phyloP scores from a whole-genome alignment of 2,888 invertebrate species.

The Yponomeuta cagnagella region DNA sequence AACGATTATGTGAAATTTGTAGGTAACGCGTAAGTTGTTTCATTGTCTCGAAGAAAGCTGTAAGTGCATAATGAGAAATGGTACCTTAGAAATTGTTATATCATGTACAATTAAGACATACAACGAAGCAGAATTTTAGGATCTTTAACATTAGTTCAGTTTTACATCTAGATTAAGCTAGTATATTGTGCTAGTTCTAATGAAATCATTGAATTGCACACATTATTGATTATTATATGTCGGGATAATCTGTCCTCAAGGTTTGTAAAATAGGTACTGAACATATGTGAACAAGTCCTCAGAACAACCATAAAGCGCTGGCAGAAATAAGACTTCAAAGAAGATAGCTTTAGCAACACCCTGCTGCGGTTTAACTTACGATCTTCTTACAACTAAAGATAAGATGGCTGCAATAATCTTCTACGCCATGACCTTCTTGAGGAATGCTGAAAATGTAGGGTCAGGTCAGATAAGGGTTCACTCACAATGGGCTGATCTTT shows the following conservation, averaged over 20 bases:
- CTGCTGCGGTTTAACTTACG: slow-evolving; percentile 55
- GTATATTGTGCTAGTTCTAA: background rate
- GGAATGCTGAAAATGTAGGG: slow-evolving; percentile 82
- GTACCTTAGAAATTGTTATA: background rate
- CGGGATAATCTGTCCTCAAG: background rate
- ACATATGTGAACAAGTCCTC: background rate
- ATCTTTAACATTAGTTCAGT: background rate
- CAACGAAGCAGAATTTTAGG: background rate
- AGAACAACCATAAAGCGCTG: background rate
- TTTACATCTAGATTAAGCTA: background rate
- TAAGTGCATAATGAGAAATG: background rate
- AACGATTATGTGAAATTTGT: background rate
- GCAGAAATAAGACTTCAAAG: slow-evolving; percentile 1
- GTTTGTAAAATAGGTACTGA: background rate
- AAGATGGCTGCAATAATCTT: slow-evolving; percentile 55
- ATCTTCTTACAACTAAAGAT: slow-evolving; percentile 77
- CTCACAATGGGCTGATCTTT: slow-evolving; percentile 33
- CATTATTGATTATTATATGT: no score
- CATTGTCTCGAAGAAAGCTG: background rate
- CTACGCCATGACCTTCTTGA: slow-evolving; percentile 86
- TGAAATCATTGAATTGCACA: no score
- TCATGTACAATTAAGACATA: background rate
- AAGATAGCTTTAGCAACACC: slow-evolving; percentile 4
- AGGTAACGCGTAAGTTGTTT: background rate
- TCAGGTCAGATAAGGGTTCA: slow-evolving; percentile 50